Conservation (phyloP, 1,140 invertebrate species). For the Chelonus insularis region DNA sequence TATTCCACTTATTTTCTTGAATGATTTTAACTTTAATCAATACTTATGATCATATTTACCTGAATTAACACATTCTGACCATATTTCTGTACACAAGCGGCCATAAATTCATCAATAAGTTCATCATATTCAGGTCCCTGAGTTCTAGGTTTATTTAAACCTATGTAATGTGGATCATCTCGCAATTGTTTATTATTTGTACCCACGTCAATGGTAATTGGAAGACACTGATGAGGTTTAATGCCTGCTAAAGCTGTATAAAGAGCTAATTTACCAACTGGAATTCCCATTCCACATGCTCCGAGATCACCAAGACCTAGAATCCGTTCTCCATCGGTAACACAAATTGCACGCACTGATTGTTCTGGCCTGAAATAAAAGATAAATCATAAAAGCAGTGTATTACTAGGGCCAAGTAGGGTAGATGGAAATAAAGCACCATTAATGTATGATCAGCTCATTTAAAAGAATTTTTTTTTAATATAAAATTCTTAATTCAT, state of each 20-base stretch:
- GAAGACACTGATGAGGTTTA: slow-evolving; percentile 89
- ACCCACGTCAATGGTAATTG: slow-evolving; percentile 90
- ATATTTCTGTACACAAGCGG: slow-evolving; percentile 89
- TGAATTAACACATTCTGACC: slow-evolving; percentile 87
- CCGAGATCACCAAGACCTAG: slow-evolving; percentile 92
- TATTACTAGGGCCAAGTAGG: too few species aligned
- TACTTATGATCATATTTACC: slow-evolving; percentile 48
- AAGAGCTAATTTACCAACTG: slow-evolving; percentile 89
- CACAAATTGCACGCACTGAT: slow-evolving; percentile 89
- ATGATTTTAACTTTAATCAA: background rate
- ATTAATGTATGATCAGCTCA: too few species aligned
- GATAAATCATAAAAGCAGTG: too few species aligned
- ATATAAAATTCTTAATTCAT: too few species aligned
- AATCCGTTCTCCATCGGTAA: slow-evolving; percentile 94
- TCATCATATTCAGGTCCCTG: slow-evolving; percentile 90
- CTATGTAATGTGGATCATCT: slow-evolving; percentile 95
- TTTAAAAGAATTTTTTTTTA: too few species aligned
- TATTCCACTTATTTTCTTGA: too few species aligned
- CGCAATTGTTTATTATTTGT: slow-evolving; percentile 88
- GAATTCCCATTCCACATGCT: slow-evolving; percentile 95
- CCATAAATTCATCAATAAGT: slow-evolving; percentile 98
- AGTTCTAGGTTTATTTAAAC: slow-evolving; percentile 82
- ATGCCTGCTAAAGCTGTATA: slow-evolving; percentile 94
- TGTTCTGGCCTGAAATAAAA: slow-evolving; percentile 78
- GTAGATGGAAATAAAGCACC: too few species aligned